These are phyloP conservation scores for Lordiphosa stackelbergi DNA, from an alignment of 1,140 invertebrate species.

Conservation along the genomic window DNA sequence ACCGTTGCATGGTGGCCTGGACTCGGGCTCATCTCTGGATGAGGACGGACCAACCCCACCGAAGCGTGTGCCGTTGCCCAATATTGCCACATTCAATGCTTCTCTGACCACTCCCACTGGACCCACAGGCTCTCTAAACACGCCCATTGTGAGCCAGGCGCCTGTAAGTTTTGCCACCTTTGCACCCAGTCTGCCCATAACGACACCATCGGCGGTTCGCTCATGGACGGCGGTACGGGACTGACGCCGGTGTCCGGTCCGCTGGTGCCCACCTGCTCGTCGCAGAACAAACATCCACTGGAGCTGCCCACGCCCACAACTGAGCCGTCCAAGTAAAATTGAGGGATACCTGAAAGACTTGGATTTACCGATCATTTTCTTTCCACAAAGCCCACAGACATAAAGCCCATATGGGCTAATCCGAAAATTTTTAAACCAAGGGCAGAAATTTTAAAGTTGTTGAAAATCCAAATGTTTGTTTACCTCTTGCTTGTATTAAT, in stretches of 20 bases:
- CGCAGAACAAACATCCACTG: slow-evolving; percentile 82
- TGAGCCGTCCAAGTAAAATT: slow-evolving; percentile 84
- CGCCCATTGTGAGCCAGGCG: slow-evolving; percentile 53
- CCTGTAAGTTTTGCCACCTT: slow-evolving; percentile 50
- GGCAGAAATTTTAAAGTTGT: no score
- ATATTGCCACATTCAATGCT: slow-evolving; percentile 52
- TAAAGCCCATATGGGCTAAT: no score
- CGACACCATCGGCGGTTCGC: slow-evolving; percentile 90
- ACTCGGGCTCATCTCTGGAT: slow-evolving; percentile 57
- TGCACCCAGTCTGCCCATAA: slow-evolving; percentile 80
- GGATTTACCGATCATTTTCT: no score
- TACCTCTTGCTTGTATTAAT: no score
- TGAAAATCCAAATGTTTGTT: no score
- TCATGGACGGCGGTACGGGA: slow-evolving; percentile 95
- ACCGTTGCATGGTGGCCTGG: slow-evolving; percentile 55
- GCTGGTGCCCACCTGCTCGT: slow-evolving; percentile 83
- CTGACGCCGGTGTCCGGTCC: slow-evolving; percentile 89
- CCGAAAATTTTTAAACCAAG: no score
- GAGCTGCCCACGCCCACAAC: slow-evolving; percentile 84
- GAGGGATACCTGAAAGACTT: no score
- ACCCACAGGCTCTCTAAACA: slow-evolving; percentile 56
- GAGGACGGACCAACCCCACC: slow-evolving; percentile 65
- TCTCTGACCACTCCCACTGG: slow-evolving; percentile 65
- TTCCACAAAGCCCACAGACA: no score
- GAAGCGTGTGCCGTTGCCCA: slow-evolving; percentile 55